Evolutionary conservation across 2,113 vertebrate species (phyloP), one percentile per base, ranked within the genome.

Genomic region (Channa maculata): DNA sequence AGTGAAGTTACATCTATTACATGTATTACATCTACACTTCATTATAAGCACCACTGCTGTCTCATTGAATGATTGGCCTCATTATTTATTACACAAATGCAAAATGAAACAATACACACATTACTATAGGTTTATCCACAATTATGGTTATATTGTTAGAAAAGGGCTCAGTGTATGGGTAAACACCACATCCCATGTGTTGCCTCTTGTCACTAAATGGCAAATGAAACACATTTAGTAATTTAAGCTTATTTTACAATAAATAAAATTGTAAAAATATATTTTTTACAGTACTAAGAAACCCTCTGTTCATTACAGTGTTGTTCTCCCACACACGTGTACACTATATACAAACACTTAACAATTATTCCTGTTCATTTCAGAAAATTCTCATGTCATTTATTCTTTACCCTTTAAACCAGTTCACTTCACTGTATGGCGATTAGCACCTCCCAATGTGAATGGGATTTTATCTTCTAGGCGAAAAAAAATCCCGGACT

Each of bases 381-480:
- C 44, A 1, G 57, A 72, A 75, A 85, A 60, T 76, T 82, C 12
- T 57, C 24, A 66, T 75, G 15, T 72, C 80, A 65, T 81, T 80
- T 74, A 74, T 75, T 53, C 69, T 84, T 88, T 90, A 77, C 71
- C 62, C 73, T 87, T 58, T 73, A 10, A 89, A 91, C 79, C 76
- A 81, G 71, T 85, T 83, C 65, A 80, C 52, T 41, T 45, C 34
- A 13, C 38, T 75, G 79, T 63, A 80, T 91, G 89, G 83, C 66
- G 80, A 90, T 93, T 92, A 92, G 50, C 77, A 77, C 84, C 49
- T 83, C 82, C 82, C 70, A 77, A 77, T 74, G 81, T 86, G 78
- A 77, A 64, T 74, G 55, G n/a, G 8, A 77, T 86, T 91, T 83
- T 80, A 78, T 86, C 68, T 78, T 77, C 75, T 81, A 3, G 8